Evolutionary conservation across 2,113 vertebrate species (phyloP).

Genomic region (Megalops atlanticus): DNA sequence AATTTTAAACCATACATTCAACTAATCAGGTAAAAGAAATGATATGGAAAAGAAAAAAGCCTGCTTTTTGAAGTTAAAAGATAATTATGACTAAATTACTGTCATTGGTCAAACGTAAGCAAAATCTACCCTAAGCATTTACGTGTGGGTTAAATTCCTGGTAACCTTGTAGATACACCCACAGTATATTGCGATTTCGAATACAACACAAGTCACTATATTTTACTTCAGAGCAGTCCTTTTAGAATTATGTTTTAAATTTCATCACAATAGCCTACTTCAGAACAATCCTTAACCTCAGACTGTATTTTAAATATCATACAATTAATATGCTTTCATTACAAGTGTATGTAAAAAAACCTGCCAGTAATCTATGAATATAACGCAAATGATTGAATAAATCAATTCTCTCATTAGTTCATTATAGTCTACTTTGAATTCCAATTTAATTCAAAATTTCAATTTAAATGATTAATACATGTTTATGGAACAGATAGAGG

Average conservation of each 20-base stretch:
- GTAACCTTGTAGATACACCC: background rate
- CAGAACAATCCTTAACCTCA: background rate
- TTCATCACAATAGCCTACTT: too few relatives aligned
- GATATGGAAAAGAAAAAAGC: background rate
- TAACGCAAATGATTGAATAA: too few relatives aligned
- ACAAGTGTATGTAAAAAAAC: background rate
- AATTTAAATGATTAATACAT: background rate
- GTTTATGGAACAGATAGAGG: background rate
- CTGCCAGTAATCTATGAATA: background rate
- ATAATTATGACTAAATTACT: background rate
- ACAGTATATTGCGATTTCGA: background rate
- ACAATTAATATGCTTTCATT: background rate
- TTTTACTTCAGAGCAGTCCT: too few relatives aligned
- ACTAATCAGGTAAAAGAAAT: background rate
- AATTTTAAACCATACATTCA: background rate
- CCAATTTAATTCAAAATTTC: background rate
- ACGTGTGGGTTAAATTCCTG: background rate
- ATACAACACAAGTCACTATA: background rate
- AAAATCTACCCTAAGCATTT: background rate
- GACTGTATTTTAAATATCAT: background rate
- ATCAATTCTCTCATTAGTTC: too few relatives aligned
- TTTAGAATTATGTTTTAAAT: too few relatives aligned
- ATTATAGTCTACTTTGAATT: too few relatives aligned
- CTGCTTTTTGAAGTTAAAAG: background rate
- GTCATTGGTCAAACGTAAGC: background rate